Base-by-base conservation (phyloP, 2,797 vertebrate genomes). In the Chiloscyllium punctatum region DNA sequence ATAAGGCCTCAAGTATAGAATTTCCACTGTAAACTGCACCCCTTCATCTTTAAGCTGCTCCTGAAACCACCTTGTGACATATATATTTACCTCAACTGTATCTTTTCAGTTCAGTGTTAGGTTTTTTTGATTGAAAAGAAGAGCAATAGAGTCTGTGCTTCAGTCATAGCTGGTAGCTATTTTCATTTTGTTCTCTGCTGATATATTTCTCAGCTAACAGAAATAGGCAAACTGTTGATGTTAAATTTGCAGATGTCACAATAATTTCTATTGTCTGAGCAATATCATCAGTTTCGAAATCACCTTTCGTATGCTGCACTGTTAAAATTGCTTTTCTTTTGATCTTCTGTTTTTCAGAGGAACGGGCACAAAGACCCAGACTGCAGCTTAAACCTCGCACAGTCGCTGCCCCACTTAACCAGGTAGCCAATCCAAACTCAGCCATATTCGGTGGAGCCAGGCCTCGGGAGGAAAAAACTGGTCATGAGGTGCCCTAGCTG, bases 341-440 rank as follows among this genome's bases (percentile, higher is more conserved):
- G 23, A 18, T 96, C 94, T 95, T 96, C 95, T 96, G 21, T 96
- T 88, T 96, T 96, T 0, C 98, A 99, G 99, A 99, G 98, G 99
- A 99, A 97, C 97, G 99, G 96, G 99, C 99, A 96, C 99, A 99
- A 98, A 98, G 99, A 87, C 99, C 99, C 72, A 98, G 98, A 96
- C 98, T 99, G 96, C 99, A 99, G 98, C 98, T 99, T 97, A 99
- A 99, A 97, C 99, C 99, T 87, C 98, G 99, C 96, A 99, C 99
- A 90, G 99, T 99, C 84, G 98, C 97, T 1, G 99, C 98, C 11
- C 99, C 99, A 94, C 98, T 99, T 96, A 99, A 99, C 97, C 99
- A 99, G 98, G 99, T 99, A 97, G 99, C 99, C 98, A 99, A 99
- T 97, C 99, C 99, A 8, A 98, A 99, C 97, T 99, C 99, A 4